These are phyloP conservation scores for Lasiurus cinereus DNA, from an alignment of 2,113 vertebrate species.

Conservation along the genomic window DNA sequence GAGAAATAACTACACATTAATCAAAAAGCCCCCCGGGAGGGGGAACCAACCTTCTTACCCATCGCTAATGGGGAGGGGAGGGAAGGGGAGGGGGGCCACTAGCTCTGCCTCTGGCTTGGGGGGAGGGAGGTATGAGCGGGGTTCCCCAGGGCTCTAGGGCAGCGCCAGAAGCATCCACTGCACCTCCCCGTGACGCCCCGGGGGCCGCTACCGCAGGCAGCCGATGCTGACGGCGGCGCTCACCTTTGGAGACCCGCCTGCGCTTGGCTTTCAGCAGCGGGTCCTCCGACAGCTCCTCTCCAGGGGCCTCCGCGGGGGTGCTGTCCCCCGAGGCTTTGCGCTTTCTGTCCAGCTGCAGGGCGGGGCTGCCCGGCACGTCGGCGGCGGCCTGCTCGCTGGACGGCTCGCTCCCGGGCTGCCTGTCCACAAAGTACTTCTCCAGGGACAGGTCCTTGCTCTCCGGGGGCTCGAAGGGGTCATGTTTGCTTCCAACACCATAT, in stretches of 20 bases:
- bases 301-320: constrained; percentile 84
- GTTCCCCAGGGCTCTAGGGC: not conserved
- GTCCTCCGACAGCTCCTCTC: constrained; percentile 88
- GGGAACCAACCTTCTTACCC: constrained; percentile 88
- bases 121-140: constrained; percentile 4
- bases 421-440: constrained; percentile 87
- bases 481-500: constrained; percentile 83
- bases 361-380: constrained; percentile 84
- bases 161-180: constrained; percentile 17
- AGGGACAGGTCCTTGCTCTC: constrained; percentile 85
- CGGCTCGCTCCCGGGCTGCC: constrained; percentile 84
- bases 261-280: constrained; percentile 89
- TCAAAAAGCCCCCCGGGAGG: constrained; percentile 90
- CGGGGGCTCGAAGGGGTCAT: constrained; percentile 83
- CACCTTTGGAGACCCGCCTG: constrained; percentile 89
- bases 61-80: constrained; percentile 85
- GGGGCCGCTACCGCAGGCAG: constrained; percentile 39
- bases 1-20: constrained; percentile 92
- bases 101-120: constrained; percentile 71
- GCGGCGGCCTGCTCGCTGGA: constrained; percentile 80
- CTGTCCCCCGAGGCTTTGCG: constrained; percentile 89
- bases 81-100: constrained; percentile 77
- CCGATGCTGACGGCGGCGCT: constrained; percentile 73
- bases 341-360: constrained; percentile 89
- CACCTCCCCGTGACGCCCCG: not conserved